phyloP scores from a whole-genome alignment of 2,797 vertebrate genomes.

The Kryptopterus vitreolus region DNA sequence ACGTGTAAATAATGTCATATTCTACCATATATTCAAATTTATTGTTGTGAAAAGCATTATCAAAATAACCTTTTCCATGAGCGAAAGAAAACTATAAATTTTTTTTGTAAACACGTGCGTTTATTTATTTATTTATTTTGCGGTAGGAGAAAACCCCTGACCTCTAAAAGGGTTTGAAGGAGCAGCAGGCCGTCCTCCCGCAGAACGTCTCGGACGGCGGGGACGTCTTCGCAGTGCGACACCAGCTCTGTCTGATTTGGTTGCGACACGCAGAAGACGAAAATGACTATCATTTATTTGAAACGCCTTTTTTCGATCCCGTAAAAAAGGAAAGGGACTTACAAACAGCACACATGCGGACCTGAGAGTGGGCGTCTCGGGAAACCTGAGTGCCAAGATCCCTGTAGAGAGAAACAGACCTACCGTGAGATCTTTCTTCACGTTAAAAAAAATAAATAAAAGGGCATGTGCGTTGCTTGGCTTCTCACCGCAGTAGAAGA shows the following conservation, averaged over 20 bases:
- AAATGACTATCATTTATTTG: background rate
- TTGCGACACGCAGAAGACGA: background rate
- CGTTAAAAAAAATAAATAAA: too few relatives aligned
- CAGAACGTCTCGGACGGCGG: constrained; percentile 82
- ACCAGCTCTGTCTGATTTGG: constrained; percentile 86
- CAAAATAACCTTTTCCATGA: too few relatives aligned
- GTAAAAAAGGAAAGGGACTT: constrained; percentile 66
- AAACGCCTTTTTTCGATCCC: background rate
- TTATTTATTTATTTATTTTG: too few relatives aligned
- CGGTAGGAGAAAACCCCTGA: constrained; percentile 52
- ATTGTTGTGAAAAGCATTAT: too few relatives aligned
- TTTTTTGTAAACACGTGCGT: too few relatives aligned
- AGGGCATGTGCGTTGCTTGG: background rate
- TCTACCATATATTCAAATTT: too few relatives aligned
- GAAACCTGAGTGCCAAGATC: constrained; percentile 92
- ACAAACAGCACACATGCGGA: constrained; percentile 93
- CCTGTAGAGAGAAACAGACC: constrained; percentile 70
- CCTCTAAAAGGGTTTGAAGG: constrained; percentile 89
- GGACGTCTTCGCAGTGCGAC: constrained; percentile 85
- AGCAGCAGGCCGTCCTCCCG: constrained; percentile 88
- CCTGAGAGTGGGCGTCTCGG: constrained; percentile 91
- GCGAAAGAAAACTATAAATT: too few relatives aligned
- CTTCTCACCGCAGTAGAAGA: constrained; percentile 95
- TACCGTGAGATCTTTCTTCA: background rate
- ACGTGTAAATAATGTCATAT: too few relatives aligned